Evolutionary conservation across 2,113 vertebrate species (phyloP).

Genomic region (Pionites leucogaster): DNA sequence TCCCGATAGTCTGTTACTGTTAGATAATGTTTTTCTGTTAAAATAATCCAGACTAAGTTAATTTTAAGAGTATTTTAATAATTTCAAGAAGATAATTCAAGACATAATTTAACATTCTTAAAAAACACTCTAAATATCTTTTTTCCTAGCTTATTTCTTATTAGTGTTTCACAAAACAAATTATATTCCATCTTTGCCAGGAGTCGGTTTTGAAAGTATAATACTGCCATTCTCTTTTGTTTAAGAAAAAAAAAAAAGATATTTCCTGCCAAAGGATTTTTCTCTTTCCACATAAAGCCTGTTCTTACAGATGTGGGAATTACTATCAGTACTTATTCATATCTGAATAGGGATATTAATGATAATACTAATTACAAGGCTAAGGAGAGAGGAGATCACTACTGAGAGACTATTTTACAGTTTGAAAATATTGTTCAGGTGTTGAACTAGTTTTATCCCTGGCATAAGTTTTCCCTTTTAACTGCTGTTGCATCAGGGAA

Average conservation of each 20-base stretch:
- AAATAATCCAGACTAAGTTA: not conserved
- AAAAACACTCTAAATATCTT: not conserved
- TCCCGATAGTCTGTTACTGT: not conserved
- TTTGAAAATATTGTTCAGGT: not conserved
- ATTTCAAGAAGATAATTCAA: not conserved
- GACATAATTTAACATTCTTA: not conserved
- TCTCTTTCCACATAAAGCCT: not conserved
- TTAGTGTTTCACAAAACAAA: not conserved
- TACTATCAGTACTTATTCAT: not conserved
- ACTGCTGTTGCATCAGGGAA: not conserved
- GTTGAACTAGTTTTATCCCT: not conserved
- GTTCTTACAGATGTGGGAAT: not conserved
- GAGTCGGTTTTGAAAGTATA: not conserved
- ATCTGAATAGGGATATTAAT: not conserved
- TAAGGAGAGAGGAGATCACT: not conserved
- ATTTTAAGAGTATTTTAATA: not conserved
- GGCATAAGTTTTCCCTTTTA: not conserved
- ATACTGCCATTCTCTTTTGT: not conserved
- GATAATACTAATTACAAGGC: not conserved
- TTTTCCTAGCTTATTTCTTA: not conserved
- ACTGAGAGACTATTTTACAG: not conserved
- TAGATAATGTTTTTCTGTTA: not conserved
- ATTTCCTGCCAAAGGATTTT: not conserved
- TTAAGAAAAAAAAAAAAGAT: not conserved
- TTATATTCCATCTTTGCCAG: not conserved